Percentiles rank a stretch among this genome's conserved stretches.
phyloP scores from a whole-genome alignment of 2,888 invertebrate species.

The Gortyna flavago region DNA sequence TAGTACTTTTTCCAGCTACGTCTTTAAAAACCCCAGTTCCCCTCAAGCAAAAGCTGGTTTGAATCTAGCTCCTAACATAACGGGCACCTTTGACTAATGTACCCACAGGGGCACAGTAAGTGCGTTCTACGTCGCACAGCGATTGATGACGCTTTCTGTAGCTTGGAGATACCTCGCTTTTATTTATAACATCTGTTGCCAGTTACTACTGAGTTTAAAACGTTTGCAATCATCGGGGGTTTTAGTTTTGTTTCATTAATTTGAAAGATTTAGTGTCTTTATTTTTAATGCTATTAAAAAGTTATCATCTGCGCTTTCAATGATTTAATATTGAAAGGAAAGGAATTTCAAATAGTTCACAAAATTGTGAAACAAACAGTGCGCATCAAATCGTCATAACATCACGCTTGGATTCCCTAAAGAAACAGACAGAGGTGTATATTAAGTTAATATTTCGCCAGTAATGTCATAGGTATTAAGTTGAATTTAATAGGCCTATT shows the following conservation, averaged over 20 bases:
- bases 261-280: background rate
- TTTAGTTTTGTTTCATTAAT: constrained; percentile 20
- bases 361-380: background rate
- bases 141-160: constrained; percentile 68
- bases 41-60: constrained; percentile 15
- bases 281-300: background rate
- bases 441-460: too few relatives aligned
- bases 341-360: background rate
- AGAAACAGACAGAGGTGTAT: background rate
- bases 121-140: constrained; percentile 48
- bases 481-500: too few relatives aligned
- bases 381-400: too few relatives aligned
- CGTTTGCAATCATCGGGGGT: constrained; percentile 27
- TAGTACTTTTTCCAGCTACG: background rate
- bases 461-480: too few relatives aligned
- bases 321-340: background rate
- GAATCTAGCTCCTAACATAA: constrained; percentile 45
- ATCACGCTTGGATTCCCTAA: background rate
- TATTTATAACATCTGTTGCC: constrained; percentile 54
- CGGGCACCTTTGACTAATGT: constrained; percentile 67
- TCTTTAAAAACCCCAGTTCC: background rate
- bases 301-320: background rate
- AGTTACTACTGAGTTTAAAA: constrained; percentile 56
- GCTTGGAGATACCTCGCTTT: constrained; percentile 55
- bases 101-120: constrained; percentile 46